Percentiles rank a stretch among this genome's conserved stretches.
Conservation (phyloP, 2,113 vertebrate genomes). For the Arenaria interpres region DNA sequence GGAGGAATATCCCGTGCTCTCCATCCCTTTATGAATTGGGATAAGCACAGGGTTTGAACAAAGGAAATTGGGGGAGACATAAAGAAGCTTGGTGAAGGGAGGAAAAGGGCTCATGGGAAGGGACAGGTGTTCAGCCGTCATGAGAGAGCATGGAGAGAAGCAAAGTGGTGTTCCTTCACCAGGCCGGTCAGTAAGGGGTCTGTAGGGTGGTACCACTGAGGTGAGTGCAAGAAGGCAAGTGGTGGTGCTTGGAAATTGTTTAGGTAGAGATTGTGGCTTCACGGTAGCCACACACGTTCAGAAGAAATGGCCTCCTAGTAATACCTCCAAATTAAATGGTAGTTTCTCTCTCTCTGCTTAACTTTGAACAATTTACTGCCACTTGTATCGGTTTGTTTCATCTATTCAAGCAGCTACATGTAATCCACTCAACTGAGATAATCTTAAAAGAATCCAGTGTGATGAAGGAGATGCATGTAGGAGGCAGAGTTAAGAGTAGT, state of each 20-base stretch:
- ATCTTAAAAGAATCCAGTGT: not conserved
- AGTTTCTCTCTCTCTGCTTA: not conserved
- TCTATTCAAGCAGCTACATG: not conserved
- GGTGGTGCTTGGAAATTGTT: not conserved
- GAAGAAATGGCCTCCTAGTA: not conserved
- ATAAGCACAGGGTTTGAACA: not conserved
- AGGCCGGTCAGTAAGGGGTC: not conserved
- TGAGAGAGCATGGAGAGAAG: not conserved
- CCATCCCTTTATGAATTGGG: not conserved
- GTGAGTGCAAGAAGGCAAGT: not conserved
- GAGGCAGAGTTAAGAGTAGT: not conserved
- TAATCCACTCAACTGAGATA: not conserved
- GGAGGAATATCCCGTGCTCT: not conserved
- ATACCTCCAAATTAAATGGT: not conserved
- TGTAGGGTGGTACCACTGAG: not conserved
- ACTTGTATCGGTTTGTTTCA: not conserved
- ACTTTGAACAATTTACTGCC: not conserved
- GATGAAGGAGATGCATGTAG: not conserved
- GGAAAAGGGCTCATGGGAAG: not conserved
- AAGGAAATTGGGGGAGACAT: rapidly evolving
- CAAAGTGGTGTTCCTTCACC: not conserved
- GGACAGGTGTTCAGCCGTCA: not conserved
- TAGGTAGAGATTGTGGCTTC: not conserved
- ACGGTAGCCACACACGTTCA: not conserved
- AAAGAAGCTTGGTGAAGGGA: not conserved